A percentile compares a stretch with the other conserved stretches of the same genome.
These are phyloP conservation scores for Stichodactyla mertensii DNA, from an alignment of 64 coral and sea anemone genomes.

Conservation along the genomic window DNA sequence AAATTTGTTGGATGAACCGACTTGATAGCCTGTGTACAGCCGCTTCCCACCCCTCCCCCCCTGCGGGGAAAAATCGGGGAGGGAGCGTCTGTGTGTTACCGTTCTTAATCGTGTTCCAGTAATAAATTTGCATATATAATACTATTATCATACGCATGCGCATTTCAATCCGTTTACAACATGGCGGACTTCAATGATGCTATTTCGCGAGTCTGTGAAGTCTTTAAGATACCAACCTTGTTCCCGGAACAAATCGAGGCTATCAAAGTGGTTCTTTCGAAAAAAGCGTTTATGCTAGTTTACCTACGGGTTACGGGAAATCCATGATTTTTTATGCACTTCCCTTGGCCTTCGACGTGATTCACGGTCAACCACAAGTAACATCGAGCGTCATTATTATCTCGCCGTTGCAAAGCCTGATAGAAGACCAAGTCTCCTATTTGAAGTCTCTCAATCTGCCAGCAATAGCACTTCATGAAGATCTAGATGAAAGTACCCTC, in stretches of 20 bases:
- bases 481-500: slow-evolving; percentile 42
- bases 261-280: slow-evolving; percentile 32
- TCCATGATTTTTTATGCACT: slow-evolving; percentile 53
- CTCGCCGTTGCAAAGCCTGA: slow-evolving; percentile 35
- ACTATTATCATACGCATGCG: too few species aligned
- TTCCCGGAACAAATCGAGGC: slow-evolving; percentile 31
- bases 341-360: slow-evolving; percentile 19
- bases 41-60: too few species aligned
- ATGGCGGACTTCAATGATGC: neutral
- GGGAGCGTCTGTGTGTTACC: too few species aligned
- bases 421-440: slow-evolving; percentile 58
- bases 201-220: slow-evolving; percentile 7
- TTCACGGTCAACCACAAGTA: neutral
- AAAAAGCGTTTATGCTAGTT: slow-evolving; percentile 47
- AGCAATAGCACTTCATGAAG: slow-evolving; percentile 49
- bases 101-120: too few species aligned
- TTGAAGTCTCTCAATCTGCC: slow-evolving; percentile 25
- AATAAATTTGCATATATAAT: too few species aligned
- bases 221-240: slow-evolving; percentile 47
- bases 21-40: too few species aligned
- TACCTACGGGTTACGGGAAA: slow-evolving; percentile 57
- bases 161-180: too few species aligned
- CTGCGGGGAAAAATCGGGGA: too few species aligned
- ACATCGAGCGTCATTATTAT: slow-evolving; percentile 37
- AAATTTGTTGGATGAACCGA: too few species aligned